Evolutionary conservation across 2,113 vertebrate genomes (phyloP).

Genomic region (Lanius collurio): DNA sequence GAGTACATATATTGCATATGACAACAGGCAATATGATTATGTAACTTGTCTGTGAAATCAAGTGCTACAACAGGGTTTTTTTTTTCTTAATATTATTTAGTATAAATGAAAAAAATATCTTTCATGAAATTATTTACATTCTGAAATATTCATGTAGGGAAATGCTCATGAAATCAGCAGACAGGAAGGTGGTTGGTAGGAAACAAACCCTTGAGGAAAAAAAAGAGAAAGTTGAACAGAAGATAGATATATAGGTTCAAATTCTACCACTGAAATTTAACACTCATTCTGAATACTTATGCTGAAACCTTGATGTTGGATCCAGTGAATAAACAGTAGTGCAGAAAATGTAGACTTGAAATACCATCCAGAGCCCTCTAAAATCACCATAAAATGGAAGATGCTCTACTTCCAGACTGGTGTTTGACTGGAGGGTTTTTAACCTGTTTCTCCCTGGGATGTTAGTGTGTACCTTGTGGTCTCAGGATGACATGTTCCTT

Average conservation of each 20-base stretch:
- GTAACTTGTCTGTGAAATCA: background rate
- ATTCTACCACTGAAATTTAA: background rate
- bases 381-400: background rate
- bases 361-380: background rate
- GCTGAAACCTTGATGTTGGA: background rate
- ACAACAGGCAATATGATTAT: background rate
- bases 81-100: background rate
- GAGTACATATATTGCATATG: background rate
- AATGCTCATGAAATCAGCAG: background rate
- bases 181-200: background rate
- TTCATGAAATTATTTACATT: background rate
- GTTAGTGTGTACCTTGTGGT: background rate
- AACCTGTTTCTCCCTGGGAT: background rate
- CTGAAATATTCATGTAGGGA: background rate
- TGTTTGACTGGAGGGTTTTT: background rate
- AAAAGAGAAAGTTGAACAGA: background rate
- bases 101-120: background rate
- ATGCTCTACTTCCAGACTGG: background rate
- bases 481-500: background rate
- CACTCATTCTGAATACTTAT: background rate
- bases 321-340: background rate
- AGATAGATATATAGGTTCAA: background rate
- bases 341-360: background rate
- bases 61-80: background rate
- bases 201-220: background rate